Conservation (phyloP, 2,113 vertebrate species). For the Nothobranchius kuhntae region DNA sequence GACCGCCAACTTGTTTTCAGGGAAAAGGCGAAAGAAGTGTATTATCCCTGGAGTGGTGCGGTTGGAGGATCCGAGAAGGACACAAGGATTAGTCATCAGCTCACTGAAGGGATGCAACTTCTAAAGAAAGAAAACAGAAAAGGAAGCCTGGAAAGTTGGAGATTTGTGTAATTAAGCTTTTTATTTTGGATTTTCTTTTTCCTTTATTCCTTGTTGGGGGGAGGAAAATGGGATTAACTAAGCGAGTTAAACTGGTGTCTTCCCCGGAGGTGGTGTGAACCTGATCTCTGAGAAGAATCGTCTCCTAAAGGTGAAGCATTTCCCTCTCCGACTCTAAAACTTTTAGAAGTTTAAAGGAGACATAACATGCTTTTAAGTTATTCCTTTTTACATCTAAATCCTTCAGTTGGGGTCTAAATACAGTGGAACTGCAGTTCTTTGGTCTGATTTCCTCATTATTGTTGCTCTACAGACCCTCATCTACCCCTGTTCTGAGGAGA, state of each 20-base stretch:
- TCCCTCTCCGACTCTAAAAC: neutral
- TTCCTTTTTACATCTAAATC: too few species aligned
- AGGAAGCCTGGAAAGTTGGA: constrained; percentile 30
- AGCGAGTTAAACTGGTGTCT: constrained; percentile 33
- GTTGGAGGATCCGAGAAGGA: constrained; percentile 47
- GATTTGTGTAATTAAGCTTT: constrained; percentile 27
- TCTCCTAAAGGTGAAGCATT: constrained; percentile 40
- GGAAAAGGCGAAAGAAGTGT: constrained; percentile 12
- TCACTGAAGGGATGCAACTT: constrained; percentile 45
- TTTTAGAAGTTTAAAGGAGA: neutral
- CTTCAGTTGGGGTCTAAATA: too few species aligned
- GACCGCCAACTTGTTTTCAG: constrained; percentile 43
- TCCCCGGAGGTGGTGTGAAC: constrained; percentile 38
- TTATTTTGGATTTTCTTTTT: constrained; percentile 41
- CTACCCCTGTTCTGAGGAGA: too few species aligned
- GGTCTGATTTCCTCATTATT: too few species aligned
- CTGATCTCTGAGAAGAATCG: constrained; percentile 17
- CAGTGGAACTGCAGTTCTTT: too few species aligned
- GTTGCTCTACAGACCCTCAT: too few species aligned
- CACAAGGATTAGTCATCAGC: constrained; percentile 53
- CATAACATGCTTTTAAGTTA: too few species aligned
- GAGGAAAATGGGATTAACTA: constrained; percentile 40
- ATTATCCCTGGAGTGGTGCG: constrained; percentile 32
- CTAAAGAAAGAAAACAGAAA: constrained; percentile 2
- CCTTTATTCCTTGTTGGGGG: constrained; percentile 10